Percentiles rank a stretch among this genome's conserved stretches.
phyloP scores from a whole-genome alignment of 2,113 vertebrate species.

The Nycticryphes semicollaris region DNA sequence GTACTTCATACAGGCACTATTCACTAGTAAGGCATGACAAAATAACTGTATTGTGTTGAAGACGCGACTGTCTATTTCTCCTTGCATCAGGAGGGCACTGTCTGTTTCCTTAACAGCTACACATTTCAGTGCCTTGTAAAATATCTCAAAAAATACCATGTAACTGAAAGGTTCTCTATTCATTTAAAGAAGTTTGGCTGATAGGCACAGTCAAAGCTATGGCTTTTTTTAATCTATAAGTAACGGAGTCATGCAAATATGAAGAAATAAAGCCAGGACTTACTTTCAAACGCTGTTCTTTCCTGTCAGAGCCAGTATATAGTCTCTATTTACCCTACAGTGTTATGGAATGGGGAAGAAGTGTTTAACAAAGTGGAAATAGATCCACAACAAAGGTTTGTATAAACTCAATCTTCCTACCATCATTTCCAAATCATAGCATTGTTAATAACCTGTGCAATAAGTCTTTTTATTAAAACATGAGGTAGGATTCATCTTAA shows the following conservation, averaged over 20 bases:
- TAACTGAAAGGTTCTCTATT: background rate
- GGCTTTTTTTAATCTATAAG: background rate
- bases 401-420: background rate
- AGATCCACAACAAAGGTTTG: background rate
- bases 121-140: background rate
- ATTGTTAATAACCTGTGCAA: background rate
- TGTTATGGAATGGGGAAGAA: background rate
- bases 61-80: background rate
- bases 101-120: background rate
- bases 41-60: background rate
- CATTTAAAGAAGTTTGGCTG: background rate
- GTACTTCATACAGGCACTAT: background rate
- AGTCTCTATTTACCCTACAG: background rate
- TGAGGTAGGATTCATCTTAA: background rate
- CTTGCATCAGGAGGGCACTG: background rate
- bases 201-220: background rate
- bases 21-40: background rate
- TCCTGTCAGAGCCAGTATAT: background rate
- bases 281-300: background rate
- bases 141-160: background rate
- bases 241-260: background rate
- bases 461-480: background rate
- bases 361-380: background rate
- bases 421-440: background rate
- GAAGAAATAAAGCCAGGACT: background rate